Percentiles rank a stretch among this genome's conserved stretches.
phyloP scores from a whole-genome alignment of 2,113 vertebrate genomes.

The Columbina picui region DNA sequence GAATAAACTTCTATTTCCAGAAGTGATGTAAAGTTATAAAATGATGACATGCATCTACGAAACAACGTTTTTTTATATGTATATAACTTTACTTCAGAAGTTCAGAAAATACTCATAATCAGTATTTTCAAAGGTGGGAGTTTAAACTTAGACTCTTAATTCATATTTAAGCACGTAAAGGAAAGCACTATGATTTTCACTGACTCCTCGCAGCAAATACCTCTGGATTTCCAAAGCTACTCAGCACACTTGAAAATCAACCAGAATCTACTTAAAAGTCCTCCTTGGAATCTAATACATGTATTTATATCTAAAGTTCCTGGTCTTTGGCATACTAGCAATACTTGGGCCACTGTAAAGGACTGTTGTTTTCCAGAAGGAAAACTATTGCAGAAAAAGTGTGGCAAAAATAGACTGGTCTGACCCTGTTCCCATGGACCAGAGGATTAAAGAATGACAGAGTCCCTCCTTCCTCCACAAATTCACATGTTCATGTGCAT shows the following conservation, averaged over 20 bases:
- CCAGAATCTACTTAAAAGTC: not conserved
- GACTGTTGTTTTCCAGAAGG: not conserved
- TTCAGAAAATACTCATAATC: not conserved
- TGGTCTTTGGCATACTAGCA: not conserved
- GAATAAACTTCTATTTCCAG: constrained; percentile 3
- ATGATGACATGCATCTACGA: not conserved
- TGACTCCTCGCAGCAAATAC: not conserved
- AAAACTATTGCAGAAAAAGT: not conserved
- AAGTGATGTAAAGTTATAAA: not conserved
- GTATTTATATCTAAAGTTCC: not conserved
- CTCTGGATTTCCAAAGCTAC: not conserved
- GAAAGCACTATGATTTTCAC: not conserved
- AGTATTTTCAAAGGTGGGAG: not conserved
- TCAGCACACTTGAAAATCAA: not conserved
- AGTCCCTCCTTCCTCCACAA: not conserved
- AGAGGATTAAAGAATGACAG: not conserved
- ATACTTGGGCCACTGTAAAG: not conserved
- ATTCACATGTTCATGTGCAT: fast-evolving
- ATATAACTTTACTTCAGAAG: not conserved
- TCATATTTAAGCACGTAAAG: not conserved
- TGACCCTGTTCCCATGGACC: fast-evolving
- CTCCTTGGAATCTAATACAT: not conserved
- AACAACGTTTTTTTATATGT: not conserved
- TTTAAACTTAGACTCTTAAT: not conserved
- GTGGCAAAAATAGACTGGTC: not conserved